A percentile compares a stretch with the other conserved stretches of the same genome.
phyloP scores from a whole-genome alignment of 2,888 invertebrate species.

The Mimumesa dahlbomi region DNA sequence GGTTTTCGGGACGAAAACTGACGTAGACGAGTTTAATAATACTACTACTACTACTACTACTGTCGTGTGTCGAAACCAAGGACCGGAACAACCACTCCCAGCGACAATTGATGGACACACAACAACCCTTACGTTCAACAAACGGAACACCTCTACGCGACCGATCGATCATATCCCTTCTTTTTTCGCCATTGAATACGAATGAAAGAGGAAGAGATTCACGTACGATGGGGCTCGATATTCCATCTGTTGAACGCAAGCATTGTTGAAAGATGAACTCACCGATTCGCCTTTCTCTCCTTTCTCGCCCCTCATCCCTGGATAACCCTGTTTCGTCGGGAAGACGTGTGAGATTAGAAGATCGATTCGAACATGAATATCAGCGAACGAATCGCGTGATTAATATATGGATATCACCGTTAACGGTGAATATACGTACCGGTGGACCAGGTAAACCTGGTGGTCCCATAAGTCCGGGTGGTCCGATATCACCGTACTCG shows the following conservation, averaged over 20 bases:
- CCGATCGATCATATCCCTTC: constrained; percentile 23
- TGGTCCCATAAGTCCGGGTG: constrained; percentile 96
- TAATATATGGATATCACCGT: not conserved
- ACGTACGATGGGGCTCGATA: constrained; percentile 3
- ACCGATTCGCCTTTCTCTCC: constrained; percentile 97
- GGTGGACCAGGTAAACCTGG: constrained; percentile 88
- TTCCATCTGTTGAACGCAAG: constrained; percentile 15
- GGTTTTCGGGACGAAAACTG: constrained; percentile 17
- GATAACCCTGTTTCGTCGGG: constrained; percentile 84
- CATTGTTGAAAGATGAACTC: constrained; percentile 79
- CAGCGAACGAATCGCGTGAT: not conserved
- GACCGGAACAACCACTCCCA: constrained; percentile 17
- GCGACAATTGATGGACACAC: constrained; percentile 29
- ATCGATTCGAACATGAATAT: constrained; percentile 7
- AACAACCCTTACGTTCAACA: constrained; percentile 18
- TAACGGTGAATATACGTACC: constrained; percentile 70
- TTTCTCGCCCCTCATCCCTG: constrained; percentile 94
- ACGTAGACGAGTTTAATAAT: not conserved
- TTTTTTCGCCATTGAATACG: constrained; percentile 6
- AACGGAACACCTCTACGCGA: not conserved
- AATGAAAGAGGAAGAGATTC: constrained; percentile 12
- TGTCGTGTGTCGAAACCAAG: constrained; percentile 25
- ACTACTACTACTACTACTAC: constrained; percentile 7
- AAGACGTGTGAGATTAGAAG: constrained; percentile 26
- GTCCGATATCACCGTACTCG: constrained; percentile 94